Percentiles rank a stretch among this genome's conserved stretches.
Conservation (phyloP, 2,113 vertebrate genomes). For the Polypterus bichir region DNA sequence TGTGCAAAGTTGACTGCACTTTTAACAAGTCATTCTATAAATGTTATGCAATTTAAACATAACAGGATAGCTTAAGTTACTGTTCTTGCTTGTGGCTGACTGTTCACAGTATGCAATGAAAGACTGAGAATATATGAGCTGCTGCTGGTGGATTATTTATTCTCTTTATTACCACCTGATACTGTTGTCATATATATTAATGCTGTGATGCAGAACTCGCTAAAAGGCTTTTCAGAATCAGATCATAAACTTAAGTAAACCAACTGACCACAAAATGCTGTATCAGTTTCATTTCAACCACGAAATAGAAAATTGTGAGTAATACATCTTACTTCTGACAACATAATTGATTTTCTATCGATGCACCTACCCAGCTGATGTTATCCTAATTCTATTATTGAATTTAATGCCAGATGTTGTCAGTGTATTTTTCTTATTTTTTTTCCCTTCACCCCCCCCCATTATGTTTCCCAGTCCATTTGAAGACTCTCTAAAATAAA, state of each 20-base stretch:
- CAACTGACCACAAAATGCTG: conserved; percentile 1
- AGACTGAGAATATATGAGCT: conserved; percentile 13
- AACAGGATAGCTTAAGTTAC: background rate
- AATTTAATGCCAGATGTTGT: conserved; percentile 16
- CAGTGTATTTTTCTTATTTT: conserved; percentile 9
- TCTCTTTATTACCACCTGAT: conserved; percentile 20
- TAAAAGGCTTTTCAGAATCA: conserved; percentile 21
- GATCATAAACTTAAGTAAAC: conserved; percentile 18
- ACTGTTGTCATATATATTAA: conserved; percentile 27
- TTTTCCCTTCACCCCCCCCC: background rate
- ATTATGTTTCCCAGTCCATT: background rate
- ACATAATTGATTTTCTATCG: conserved; percentile 35
- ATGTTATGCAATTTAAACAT: too few species aligned
- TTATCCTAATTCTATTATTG: conserved; percentile 19
- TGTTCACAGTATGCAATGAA: background rate
- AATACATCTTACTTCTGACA: conserved; percentile 25
- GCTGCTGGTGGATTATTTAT: conserved; percentile 15
- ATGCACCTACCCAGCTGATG: conserved; percentile 20
- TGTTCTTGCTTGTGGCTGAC: conserved; percentile 2
- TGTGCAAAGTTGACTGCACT: too few species aligned
- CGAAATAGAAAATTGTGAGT: conserved; percentile 5
- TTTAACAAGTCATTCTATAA: too few species aligned
- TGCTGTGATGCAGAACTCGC: conserved; percentile 1
- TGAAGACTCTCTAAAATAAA: too few species aligned
- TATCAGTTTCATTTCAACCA: background rate